These are phyloP conservation scores for Hylyphantes graminicola DNA, from an alignment of 1,140 invertebrate species.

Conservation along the genomic window DNA sequence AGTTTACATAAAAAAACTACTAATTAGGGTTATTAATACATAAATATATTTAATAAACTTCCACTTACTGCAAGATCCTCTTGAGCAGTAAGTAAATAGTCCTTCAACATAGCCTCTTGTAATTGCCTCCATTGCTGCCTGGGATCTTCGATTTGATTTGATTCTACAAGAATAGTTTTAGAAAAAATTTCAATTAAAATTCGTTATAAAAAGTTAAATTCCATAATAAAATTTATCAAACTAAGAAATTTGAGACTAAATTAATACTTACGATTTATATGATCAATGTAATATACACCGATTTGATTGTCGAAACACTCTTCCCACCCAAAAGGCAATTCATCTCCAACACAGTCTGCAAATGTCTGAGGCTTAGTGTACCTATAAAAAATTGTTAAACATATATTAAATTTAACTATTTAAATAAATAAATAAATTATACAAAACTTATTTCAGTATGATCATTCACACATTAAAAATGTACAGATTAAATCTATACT, in stretches of 20 bases:
- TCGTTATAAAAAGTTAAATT: neutral
- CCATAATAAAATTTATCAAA: neutral
- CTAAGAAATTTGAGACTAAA: neutral
- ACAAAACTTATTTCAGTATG: neutral
- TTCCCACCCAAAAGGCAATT: conserved; percentile 96
- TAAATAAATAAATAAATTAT: neutral
- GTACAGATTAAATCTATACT: too few relatives aligned
- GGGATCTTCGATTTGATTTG: conserved; percentile 95
- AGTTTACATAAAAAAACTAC: too few relatives aligned
- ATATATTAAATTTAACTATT: neutral
- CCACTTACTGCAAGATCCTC: conserved; percentile 86
- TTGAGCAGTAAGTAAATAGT: conserved; percentile 94
- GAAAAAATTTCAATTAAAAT: neutral
- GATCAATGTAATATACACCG: conserved; percentile 96
- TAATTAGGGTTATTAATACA: too few relatives aligned
- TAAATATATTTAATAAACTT: too few relatives aligned
- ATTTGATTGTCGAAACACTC: conserved; percentile 92
- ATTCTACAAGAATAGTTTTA: conserved; percentile 74
- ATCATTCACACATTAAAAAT: too few relatives aligned
- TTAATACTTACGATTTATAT: conserved; percentile 86
- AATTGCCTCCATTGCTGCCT: conserved; percentile 93
- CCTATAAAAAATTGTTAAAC: conserved; percentile 28
- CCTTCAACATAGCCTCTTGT: conserved; percentile 95
- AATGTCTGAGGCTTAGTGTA: conserved; percentile 85
- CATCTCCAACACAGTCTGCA: conserved; percentile 97